Percentiles rank a stretch among this genome's conserved stretches.
Evolutionary conservation across 2,113 vertebrate species (phyloP).

Genomic region (Carassius carassius): DNA sequence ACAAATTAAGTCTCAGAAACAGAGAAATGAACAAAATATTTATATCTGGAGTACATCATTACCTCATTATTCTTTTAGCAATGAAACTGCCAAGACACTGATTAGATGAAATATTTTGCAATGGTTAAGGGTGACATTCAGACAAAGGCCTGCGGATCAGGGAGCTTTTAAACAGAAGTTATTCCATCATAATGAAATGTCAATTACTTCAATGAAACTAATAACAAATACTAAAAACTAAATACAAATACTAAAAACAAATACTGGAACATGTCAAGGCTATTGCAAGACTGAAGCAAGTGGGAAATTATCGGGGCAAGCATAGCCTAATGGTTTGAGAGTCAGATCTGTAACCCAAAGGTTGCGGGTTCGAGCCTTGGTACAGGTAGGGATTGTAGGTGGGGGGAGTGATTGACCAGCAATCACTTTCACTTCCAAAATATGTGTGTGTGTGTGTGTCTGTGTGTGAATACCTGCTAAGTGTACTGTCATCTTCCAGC

Average conservation of each 20-base stretch:
- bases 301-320: too few species aligned
- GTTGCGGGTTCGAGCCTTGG: too few species aligned
- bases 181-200: conserved; percentile 23
- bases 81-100: neutral
- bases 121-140: neutral
- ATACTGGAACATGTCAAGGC: neutral
- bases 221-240: too few species aligned
- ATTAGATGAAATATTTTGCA: neutral
- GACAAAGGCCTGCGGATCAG: neutral
- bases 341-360: too few species aligned
- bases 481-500: conserved; percentile 67
- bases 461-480: conserved; percentile 74
- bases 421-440: too few species aligned
- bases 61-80: neutral
- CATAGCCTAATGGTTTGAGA: too few species aligned
- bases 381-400: too few species aligned
- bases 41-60: too few species aligned
- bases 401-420: too few species aligned
- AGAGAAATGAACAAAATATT: conserved; percentile 7
- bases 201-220: conserved; percentile 23
- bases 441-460: neutral
- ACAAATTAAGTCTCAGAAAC: neutral
- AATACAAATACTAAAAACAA: too few species aligned
- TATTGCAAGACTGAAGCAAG: neutral
- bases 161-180: conserved; percentile 30